These are phyloP conservation scores for Cheilinus undulatus DNA, from an alignment of 2,113 vertebrate species.

Conservation along the genomic window DNA sequence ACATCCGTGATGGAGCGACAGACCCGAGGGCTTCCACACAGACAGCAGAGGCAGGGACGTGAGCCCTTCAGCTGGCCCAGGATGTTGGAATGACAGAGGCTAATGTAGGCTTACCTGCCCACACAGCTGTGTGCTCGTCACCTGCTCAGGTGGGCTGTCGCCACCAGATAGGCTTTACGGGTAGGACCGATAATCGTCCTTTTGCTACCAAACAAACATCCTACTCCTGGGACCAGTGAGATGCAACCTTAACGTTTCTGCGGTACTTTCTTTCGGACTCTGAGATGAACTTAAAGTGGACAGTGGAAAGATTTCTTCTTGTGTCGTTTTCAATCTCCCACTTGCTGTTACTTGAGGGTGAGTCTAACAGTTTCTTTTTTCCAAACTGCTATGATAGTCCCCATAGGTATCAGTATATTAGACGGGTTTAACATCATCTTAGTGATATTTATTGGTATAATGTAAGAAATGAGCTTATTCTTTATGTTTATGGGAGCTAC, in stretches of 20 bases:
- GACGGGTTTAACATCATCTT: too few species aligned
- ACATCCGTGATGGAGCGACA: constrained; percentile 5
- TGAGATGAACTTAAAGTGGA: constrained; percentile 96
- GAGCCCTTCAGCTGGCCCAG: neutral
- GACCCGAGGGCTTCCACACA: neutral
- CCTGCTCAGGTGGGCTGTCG: constrained; percentile 35
- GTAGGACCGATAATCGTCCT: constrained; percentile 36
- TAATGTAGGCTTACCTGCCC: constrained; percentile 37
- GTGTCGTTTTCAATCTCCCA: constrained; percentile 89
- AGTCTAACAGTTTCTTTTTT: constrained; percentile 66
- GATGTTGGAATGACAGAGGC: constrained; percentile 38
- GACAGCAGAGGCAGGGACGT: neutral
- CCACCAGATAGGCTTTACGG: constrained; percentile 38
- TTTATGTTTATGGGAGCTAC: too few species aligned
- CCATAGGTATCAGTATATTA: neutral
- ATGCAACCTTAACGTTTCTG: constrained; percentile 87
- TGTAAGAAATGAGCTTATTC: too few species aligned
- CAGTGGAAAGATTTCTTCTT: constrained; percentile 91
- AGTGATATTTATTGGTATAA: neutral
- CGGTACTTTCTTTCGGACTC: constrained; percentile 80
- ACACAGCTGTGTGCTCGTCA: constrained; percentile 62
- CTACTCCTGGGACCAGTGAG: constrained; percentile 75
- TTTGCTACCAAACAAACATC: constrained; percentile 36
- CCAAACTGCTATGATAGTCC: neutral
- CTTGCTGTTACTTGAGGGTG: constrained; percentile 91